Evolutionary conservation across 2,797 vertebrate species (phyloP), one percentile per base, ranked within the genome.

Genomic region (Anabacerthia variegaticeps): DNA sequence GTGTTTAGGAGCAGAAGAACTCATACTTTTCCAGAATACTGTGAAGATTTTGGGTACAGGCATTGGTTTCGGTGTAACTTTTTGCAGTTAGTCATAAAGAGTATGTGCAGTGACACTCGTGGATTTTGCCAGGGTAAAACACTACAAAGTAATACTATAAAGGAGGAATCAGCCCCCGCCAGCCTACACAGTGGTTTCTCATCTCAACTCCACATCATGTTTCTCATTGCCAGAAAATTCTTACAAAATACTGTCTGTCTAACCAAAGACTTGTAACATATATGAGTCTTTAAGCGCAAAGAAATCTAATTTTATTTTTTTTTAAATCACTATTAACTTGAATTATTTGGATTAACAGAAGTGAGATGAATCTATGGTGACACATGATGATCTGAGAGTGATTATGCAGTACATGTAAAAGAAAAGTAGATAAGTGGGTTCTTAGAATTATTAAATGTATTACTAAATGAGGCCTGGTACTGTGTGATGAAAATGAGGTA

Each of bases 291-390:
- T 92, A 88, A 81, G 63, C 87, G 94, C 17, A 78, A 72, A 93
- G 61, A 84, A 75, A 14, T 36, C 32, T 22, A 9, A 68, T 39
- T 58, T 11, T 48, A 65, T 39, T 56, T 11, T 48, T 30, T 36
- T 36, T 44, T 71, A 41, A 63, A 22, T 61, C 66, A 48, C 20
- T 54, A 39, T 85, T 91, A 71, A 63, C 46, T 88, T 89, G 77
- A 93, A 95, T 82, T 92, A 95, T 92, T 96, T 95, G 92, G 55
- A 91, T 96, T 96, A 92, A 89, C 79, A 84, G 87, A 94, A 94
- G 63, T 37, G 69, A 94, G 62, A 75, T 4, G 3, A 54, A 86
- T 88, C 93, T 74, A 69, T 26, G 69, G 67, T 73, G 76, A 92
- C 83, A 95, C 48, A 76, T 55, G 88, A 94, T 95, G 90, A 95